phyloP scores from a whole-genome alignment of 2,113 vertebrate species.

The Podarcis cretensis region DNA sequence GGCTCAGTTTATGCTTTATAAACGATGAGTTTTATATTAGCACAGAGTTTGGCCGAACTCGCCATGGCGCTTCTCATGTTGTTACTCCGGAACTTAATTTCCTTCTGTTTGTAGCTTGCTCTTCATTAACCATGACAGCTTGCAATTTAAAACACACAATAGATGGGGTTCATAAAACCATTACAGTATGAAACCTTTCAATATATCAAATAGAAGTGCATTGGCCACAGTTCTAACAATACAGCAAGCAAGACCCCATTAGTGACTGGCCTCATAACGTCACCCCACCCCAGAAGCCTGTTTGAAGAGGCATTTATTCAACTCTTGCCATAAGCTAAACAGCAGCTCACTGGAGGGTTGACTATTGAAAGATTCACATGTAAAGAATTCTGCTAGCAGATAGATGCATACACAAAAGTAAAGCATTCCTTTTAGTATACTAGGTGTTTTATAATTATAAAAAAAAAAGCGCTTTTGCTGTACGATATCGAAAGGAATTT shows the following conservation, averaged over 20 bases:
- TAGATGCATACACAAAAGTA: constrained; percentile 21
- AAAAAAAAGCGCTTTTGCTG: constrained; percentile 13
- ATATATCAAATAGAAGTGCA: too few species aligned
- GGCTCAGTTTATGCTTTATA: background rate
- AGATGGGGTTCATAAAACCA: too few species aligned
- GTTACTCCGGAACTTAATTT: background rate
- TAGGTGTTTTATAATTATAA: constrained; percentile 23
- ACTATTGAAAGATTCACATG: background rate
- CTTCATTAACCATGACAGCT: too few species aligned
- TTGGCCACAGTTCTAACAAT: too few species aligned
- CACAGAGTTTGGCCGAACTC: background rate
- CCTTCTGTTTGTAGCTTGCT: too few species aligned
- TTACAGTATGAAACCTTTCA: too few species aligned
- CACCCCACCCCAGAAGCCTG: too few species aligned
- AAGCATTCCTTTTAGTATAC: background rate
- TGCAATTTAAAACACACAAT: too few species aligned
- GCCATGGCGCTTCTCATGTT: background rate
- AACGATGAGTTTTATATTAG: background rate
- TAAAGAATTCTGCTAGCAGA: background rate
- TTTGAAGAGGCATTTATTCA: too few species aligned
- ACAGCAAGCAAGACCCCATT: too few species aligned
- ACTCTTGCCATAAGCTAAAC: too few species aligned
- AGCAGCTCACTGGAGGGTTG: background rate
- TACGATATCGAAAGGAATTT: constrained; percentile 45
- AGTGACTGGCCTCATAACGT: too few species aligned